These are phyloP conservation scores for Leptinotarsa tumamoca DNA, from an alignment of 2,888 invertebrate species.

Conservation along the genomic window DNA sequence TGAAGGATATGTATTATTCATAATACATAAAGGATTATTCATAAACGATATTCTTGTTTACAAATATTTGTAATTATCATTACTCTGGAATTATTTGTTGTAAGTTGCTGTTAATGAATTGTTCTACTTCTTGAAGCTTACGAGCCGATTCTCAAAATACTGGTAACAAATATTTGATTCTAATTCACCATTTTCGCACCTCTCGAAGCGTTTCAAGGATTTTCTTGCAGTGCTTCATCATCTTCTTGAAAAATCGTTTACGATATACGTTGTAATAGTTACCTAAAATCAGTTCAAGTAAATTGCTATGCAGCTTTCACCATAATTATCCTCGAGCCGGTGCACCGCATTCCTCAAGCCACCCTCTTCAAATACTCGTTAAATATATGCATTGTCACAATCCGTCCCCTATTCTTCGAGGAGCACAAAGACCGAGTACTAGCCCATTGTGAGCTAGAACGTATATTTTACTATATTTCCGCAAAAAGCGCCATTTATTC, in stretches of 20 bases:
- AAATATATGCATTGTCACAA: slow-evolving; percentile 37
- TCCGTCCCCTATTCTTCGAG: slow-evolving; percentile 16
- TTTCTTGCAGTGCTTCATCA: too few species aligned
- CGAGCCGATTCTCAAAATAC: too few species aligned
- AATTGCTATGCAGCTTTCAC: background rate
- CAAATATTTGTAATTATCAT: too few species aligned
- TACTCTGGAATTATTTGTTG: too few species aligned
- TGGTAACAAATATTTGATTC: too few species aligned
- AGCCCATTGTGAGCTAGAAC: slow-evolving; percentile 8
- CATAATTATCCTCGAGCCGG: background rate
- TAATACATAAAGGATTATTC: too few species aligned
- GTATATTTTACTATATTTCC: slow-evolving; percentile 32
- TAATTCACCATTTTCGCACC: too few species aligned
- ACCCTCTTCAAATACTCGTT: slow-evolving; percentile 26
- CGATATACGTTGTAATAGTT: background rate
- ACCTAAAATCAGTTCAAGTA: background rate
- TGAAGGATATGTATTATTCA: too few species aligned
- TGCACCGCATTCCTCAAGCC: background rate
- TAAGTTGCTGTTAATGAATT: too few species aligned
- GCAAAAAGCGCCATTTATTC: slow-evolving; percentile 28
- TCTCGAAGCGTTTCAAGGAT: too few species aligned
- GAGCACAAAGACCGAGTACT: slow-evolving; percentile 23
- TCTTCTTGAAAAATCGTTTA: background rate
- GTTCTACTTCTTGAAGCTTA: too few species aligned
- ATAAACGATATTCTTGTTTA: too few species aligned